Conservation (phyloP, 2,797 vertebrate species). For the Dryobates pubescens region DNA sequence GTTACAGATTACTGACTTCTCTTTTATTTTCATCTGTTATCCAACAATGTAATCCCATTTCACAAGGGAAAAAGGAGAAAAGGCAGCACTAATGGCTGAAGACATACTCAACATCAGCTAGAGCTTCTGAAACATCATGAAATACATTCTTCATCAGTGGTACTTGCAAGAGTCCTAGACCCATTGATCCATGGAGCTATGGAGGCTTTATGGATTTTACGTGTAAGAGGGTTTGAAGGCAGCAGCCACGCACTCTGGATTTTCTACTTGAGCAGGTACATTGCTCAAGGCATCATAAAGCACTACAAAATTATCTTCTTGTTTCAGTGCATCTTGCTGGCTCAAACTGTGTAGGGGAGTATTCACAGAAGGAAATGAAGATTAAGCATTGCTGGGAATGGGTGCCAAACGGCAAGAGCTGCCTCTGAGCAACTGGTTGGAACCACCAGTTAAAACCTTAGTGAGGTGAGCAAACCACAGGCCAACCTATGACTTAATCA, state of each 20-base stretch:
- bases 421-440: not conserved
- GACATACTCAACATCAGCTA: not conserved
- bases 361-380: not conserved
- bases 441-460: not conserved
- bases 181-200: not conserved
- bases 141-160: not conserved
- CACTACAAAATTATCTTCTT: not conserved
- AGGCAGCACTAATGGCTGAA: not conserved
- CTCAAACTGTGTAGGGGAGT: not conserved
- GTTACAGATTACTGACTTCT: not conserved
- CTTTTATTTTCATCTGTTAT: not conserved
- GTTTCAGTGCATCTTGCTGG: not conserved
- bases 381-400: not conserved
- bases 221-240: not conserved
- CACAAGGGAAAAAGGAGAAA: not conserved
- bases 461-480: slow-evolving; percentile 2
- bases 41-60: not conserved
- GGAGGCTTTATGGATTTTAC: not conserved
- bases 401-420: not conserved
- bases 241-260: not conserved
- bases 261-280: not conserved
- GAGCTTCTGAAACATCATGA: not conserved
- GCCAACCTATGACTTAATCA: not conserved
- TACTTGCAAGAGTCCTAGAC: not conserved
- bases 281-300: not conserved